A percentile compares a stretch with the other conserved stretches of the same genome.
These are phyloP conservation scores for Sussaba pulchella DNA, from an alignment of 2,888 invertebrate genomes.

Conservation along the genomic window DNA sequence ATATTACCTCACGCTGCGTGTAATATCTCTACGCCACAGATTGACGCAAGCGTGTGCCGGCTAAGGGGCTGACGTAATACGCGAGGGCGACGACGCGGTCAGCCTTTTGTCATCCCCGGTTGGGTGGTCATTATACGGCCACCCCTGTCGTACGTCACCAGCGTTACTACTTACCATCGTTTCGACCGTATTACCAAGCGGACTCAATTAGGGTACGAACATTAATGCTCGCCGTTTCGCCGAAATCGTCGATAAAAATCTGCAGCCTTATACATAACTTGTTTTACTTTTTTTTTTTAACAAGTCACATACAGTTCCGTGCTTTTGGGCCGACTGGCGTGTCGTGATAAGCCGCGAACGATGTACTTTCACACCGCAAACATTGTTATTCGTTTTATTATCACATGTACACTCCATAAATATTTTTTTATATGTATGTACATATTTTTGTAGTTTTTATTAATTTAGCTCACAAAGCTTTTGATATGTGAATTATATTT, in stretches of 20 bases:
- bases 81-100: conserved; percentile 48
- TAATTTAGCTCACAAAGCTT: too few relatives aligned
- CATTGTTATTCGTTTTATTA: conserved; percentile 15
- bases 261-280: not conserved
- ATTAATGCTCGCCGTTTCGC: conserved; percentile 37
- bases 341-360: not conserved
- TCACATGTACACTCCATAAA: not conserved
- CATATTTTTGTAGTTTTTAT: not conserved
- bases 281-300: too few relatives aligned
- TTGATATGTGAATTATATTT: too few relatives aligned
- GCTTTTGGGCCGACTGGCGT: not conserved
- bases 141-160: conserved; percentile 59
- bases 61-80: conserved; percentile 53
- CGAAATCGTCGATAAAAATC: conserved; percentile 53
- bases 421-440: not conserved
- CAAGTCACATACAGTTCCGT: conserved; percentile 4
- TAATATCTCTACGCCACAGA: not conserved
- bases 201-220: conserved; percentile 67
- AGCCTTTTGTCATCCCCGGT: conserved; percentile 66
- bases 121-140: conserved; percentile 57
- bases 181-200: conserved; percentile 59
- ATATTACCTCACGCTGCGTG: not conserved
- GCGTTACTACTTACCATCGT: conserved; percentile 61
- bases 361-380: too few relatives aligned
- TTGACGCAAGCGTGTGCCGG: conserved; percentile 1